phyloP scores from a whole-genome alignment of 1,140 invertebrate genomes.

The Cherax quadricarinatus region DNA sequence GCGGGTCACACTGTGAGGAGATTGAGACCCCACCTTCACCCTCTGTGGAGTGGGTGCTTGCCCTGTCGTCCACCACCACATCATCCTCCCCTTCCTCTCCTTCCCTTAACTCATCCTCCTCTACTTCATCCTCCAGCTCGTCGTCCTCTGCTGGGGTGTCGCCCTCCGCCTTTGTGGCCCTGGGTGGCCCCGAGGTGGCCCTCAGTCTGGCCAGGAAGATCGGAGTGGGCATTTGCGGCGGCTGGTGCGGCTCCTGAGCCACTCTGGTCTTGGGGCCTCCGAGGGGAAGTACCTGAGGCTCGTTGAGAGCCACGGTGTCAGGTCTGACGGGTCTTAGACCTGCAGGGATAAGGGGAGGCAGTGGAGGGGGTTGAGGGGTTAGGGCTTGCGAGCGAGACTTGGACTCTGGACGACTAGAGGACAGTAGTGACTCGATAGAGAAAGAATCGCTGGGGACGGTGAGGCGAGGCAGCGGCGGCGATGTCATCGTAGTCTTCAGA shows the following conservation, averaged over 20 bases:
- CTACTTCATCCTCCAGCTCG: slow-evolving; percentile 9
- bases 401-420: slow-evolving; percentile 10
- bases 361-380: not conserved
- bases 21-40: slow-evolving; percentile 19
- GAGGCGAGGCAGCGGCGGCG: slow-evolving; percentile 4
- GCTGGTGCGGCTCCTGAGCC: too few relatives aligned
- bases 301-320: not conserved
- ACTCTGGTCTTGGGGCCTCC: not conserved
- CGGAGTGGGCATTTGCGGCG: not conserved
- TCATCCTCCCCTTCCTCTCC: slow-evolving; percentile 20
- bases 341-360: not conserved
- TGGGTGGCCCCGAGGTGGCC: slow-evolving; percentile 23
- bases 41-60: not conserved
- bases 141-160: slow-evolving; percentile 20
- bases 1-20: slow-evolving; percentile 20
- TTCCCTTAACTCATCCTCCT: slow-evolving; percentile 18
- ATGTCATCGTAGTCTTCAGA: not conserved
- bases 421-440: slow-evolving; percentile 38
- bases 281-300: not conserved
- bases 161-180: slow-evolving; percentile 16
- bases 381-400: not conserved
- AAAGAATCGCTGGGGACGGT: slow-evolving; percentile 32
- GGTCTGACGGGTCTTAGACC: slow-evolving; percentile 22
- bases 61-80: slow-evolving; percentile 30
- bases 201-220: slow-evolving; percentile 37